Evolutionary conservation across 1,140 invertebrate species (phyloP), one percentile per base, ranked within the genome.

Genomic region (Sitophilus oryzae): DNA sequence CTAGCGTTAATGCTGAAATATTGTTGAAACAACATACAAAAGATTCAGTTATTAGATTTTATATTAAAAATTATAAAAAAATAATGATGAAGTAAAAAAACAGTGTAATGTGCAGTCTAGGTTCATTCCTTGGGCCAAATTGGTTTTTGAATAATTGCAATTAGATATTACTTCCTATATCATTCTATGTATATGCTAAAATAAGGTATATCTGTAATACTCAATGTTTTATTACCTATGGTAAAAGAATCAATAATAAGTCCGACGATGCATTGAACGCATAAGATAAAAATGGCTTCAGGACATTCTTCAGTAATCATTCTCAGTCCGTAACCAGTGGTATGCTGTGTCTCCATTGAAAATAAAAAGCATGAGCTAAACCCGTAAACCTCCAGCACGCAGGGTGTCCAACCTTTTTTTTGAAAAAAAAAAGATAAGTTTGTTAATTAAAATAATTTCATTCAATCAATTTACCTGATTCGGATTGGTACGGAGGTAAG

Each of bases 231-330:
- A 30, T 37, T 37, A 56, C 53, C 91, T 49, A 91, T 86, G 82
- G 81, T 80, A 74, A 84, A 84, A 49, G 85, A 84, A 75, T 90
- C 89, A 65, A 91, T 90, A 70, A 91, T 88, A 38, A 91, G 83
- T 6, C 85, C 85, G 15, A 86, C 56, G 15, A 97, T 93, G 61
- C 92, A 96, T 72, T 99, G 96, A 36, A 97, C 77, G 69, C 93
- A 97, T 89, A 99, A 92, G 41, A 97, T 83, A 61, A 97, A 88
- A 53, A 99, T 91, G 0, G 93, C 93, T 71, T 96, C 91, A 0
- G 93, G 91, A 70, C 96, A 99, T 67, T 97, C 89, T 67, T 96
- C 92, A 0, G 92, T 96, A 0, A 92, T 96, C 51, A 81, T 78
- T n/a, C 87, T 73, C 2, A 69, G 74, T n/a, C 80, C 80, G 57